Conservation (phyloP, 2,113 vertebrate genomes). For the Cranoglanis bouderius region DNA sequence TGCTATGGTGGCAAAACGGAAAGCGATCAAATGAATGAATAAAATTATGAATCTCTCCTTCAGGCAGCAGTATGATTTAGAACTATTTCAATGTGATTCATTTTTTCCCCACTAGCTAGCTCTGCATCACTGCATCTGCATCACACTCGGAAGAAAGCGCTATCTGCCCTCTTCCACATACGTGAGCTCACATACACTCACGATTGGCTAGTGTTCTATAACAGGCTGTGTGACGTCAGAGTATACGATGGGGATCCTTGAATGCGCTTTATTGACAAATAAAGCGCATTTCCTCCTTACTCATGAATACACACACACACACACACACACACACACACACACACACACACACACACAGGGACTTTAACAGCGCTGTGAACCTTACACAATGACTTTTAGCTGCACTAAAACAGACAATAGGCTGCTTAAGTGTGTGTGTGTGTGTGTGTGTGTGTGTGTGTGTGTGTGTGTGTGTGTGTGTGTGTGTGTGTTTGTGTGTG, state of each 20-base stretch:
- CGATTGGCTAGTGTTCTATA: no score
- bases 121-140: no score
- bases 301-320: not conserved
- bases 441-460: conserved; percentile 15
- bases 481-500: not conserved
- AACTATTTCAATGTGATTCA: no score
- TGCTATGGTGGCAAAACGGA: no score
- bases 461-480: conserved; percentile 11
- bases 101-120: no score
- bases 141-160: no score
- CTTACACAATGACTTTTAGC: conserved; percentile 3
- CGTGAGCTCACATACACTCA: no score
- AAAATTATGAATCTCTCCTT: no score
- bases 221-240: not conserved
- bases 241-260: not conserved
- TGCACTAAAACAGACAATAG: conserved; percentile 15
- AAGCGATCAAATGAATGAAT: no score
- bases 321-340: not conserved
- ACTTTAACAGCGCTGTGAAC: not conserved
- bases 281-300: not conserved
- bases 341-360: not conserved
- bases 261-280: conserved; percentile 9
- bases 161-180: no score
- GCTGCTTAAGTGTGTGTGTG: conserved; percentile 17
- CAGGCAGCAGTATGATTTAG: no score